phyloP scores from a whole-genome alignment of 2,113 vertebrate genomes.

The Amphilophus citrinellus region DNA sequence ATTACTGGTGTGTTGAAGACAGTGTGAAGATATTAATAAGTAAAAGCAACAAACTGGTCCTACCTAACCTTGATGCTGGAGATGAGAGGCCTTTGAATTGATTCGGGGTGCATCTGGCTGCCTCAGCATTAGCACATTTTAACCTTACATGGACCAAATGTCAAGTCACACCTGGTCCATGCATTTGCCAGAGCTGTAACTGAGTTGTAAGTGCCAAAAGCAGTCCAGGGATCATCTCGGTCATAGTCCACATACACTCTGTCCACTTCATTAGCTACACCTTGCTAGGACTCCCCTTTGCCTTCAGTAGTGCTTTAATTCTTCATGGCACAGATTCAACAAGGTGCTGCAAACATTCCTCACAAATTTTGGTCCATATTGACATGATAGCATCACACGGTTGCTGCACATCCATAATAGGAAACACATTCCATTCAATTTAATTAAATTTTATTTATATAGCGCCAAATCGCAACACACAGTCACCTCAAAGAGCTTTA shows the following conservation, averaged over 20 bases:
- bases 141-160: background rate
- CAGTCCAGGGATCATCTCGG: background rate
- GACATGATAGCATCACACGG: background rate
- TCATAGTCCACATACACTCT: background rate
- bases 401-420: background rate
- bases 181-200: background rate
- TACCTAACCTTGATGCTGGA: background rate
- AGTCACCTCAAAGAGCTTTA: too few relatives aligned
- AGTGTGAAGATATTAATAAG: background rate
- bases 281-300: background rate
- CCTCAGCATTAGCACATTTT: background rate
- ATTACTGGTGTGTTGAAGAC: background rate
- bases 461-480: too few relatives aligned
- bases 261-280: background rate
- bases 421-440: too few relatives aligned
- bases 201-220: background rate
- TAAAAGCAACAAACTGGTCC: too few relatives aligned
- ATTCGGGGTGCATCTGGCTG: background rate
- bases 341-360: constrained; percentile 7
- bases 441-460: too few relatives aligned
- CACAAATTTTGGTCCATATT: background rate
- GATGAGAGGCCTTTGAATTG: background rate
- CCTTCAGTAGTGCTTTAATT: background rate
- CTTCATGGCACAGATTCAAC: background rate
- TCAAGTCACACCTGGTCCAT: background rate